Percentiles rank a stretch among this genome's conserved stretches.
Conservation (phyloP, 2,888 invertebrate genomes). For the Platynereis dumerilii region DNA sequence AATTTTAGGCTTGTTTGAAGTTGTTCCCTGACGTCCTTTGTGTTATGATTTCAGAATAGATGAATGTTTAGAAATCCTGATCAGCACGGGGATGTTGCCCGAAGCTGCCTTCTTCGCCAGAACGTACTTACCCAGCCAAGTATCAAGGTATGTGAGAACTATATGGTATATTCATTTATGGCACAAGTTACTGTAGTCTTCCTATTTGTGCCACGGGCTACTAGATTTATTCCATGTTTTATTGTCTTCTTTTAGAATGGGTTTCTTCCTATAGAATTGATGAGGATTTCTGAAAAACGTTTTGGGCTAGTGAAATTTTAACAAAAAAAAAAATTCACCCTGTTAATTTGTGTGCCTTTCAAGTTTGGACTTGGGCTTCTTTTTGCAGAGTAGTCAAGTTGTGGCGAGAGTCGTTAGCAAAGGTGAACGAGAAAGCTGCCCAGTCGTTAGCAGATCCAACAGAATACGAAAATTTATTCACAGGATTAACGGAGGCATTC, state of each 20-base stretch:
- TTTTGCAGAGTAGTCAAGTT: constrained; percentile 75
- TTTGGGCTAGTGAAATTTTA: too few relatives aligned
- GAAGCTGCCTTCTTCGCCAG: constrained; percentile 98
- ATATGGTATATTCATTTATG: not conserved
- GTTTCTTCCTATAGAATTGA: too few relatives aligned
- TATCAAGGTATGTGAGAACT: constrained; percentile 70
- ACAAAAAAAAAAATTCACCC: too few relatives aligned
- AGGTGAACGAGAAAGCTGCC: constrained; percentile 86
- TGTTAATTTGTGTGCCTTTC: too few relatives aligned
- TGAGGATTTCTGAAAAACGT: too few relatives aligned
- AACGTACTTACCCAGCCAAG: constrained; percentile 92
- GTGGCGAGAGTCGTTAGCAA: constrained; percentile 84
- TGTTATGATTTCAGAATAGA: constrained; percentile 67
- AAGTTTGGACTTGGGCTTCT: too few relatives aligned
- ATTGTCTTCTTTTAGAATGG: too few relatives aligned
- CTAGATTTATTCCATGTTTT: too few relatives aligned
- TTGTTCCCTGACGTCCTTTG: too few relatives aligned
- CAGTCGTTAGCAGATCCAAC: constrained; percentile 94
- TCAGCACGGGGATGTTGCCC: constrained; percentile 85
- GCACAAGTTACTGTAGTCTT: not conserved
- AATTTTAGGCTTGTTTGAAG: too few relatives aligned
- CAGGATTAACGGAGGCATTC: constrained; percentile 75
- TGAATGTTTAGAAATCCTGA: constrained; percentile 86
- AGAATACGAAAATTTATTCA: constrained; percentile 96
- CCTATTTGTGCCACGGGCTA: not conserved